Evolutionary conservation across 2,888 invertebrate genomes (phyloP).

Genomic region (Lysandra coridon): DNA sequence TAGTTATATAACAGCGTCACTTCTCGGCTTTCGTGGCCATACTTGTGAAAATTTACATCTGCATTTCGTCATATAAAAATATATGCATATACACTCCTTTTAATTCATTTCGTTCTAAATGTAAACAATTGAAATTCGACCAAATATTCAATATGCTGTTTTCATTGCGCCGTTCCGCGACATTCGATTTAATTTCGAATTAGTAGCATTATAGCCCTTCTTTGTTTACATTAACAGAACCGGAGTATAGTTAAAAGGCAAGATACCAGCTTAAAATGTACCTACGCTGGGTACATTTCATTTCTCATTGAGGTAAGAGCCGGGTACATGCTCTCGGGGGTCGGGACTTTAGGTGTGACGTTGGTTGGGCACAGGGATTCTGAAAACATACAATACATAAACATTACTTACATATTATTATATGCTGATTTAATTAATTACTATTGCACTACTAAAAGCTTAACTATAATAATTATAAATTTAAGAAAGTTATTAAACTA

Average conservation of each 20-base stretch:
- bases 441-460: too few relatives aligned
- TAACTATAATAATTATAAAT: too few relatives aligned
- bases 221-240: background rate
- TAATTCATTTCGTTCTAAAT: background rate
- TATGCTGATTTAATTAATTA: too few relatives aligned
- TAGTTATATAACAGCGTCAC: background rate
- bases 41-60: constrained; percentile 1
- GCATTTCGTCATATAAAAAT: constrained; percentile 27
- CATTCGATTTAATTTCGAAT: too few relatives aligned
- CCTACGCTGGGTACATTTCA: background rate
- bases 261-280: background rate
- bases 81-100: constrained; percentile 20
- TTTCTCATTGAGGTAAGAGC: constrained; percentile 28
- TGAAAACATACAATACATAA: constrained; percentile 43
- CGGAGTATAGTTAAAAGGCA: constrained; percentile 10
- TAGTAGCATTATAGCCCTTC: background rate
- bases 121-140: background rate
- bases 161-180: too few relatives aligned
- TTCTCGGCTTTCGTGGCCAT: background rate
- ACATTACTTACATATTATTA: background rate
- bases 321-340: constrained; percentile 48
- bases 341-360: constrained; percentile 62
- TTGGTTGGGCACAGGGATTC: constrained; percentile 70
- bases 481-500: too few relatives aligned
- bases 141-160: background rate